Evolutionary conservation across 2,888 invertebrate genomes (phyloP).

Genomic region (Lasioglossum lativentre): DNA sequence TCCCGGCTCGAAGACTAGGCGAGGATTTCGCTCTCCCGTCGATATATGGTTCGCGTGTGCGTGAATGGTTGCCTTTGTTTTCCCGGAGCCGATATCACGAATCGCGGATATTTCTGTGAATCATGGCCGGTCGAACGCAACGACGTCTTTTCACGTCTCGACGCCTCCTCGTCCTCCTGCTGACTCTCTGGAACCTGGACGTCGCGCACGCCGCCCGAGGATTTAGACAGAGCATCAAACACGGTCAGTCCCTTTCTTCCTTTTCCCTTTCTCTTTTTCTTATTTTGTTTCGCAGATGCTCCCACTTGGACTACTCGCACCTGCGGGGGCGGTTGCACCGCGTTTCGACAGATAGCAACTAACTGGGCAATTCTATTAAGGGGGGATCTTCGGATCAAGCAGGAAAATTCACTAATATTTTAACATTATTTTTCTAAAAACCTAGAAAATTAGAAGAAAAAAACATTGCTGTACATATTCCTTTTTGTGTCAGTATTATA

Average conservation of each 20-base stretch:
- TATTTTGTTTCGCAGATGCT: neutral
- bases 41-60: slow-evolving; percentile 52
- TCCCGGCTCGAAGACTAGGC: slow-evolving; percentile 13
- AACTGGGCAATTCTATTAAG: neutral
- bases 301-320: too few relatives aligned
- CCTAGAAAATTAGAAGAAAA: too few relatives aligned
- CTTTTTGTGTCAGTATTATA: too few relatives aligned
- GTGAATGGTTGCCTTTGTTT: slow-evolving; percentile 68
- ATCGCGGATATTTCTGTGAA: slow-evolving; percentile 62
- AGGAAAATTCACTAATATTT: too few relatives aligned
- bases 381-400: too few relatives aligned
- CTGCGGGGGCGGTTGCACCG: neutral
- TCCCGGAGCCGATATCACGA: slow-evolving; percentile 45
- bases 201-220: slow-evolving; percentile 70
- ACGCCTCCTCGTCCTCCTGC: slow-evolving; percentile 52
- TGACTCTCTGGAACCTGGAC: slow-evolving; percentile 59
- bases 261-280: neutral
- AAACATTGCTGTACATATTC: too few relatives aligned
- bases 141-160: slow-evolving; percentile 55
- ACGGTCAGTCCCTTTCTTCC: slow-evolving; percentile 65
- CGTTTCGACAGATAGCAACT: neutral
- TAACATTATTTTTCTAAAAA: too few relatives aligned
- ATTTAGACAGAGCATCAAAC: slow-evolving; percentile 72
- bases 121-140: slow-evolving; percentile 61
- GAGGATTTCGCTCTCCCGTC: slow-evolving; percentile 29